phyloP scores from a whole-genome alignment of 2,797 vertebrate genomes.

The Antrozous pallidus region DNA sequence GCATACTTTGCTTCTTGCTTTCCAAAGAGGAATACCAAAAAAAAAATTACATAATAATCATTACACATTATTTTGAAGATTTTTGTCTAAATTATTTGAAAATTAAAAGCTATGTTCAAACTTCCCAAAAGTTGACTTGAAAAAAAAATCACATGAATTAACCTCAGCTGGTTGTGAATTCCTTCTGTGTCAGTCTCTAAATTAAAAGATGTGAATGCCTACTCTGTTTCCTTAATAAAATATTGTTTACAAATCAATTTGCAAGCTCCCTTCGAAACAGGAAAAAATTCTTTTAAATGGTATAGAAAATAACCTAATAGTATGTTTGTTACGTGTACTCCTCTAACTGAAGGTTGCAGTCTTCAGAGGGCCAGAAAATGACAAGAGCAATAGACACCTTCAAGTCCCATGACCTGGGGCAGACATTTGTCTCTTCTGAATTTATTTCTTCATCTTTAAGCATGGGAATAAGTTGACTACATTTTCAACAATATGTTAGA shows the following conservation, averaged over 20 bases:
- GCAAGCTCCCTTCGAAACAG: neutral
- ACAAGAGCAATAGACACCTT: neutral
- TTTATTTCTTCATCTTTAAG: neutral
- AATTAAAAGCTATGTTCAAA: constrained; percentile 40
- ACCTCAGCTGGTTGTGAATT: neutral
- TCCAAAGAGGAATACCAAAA: neutral
- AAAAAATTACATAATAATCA: neutral
- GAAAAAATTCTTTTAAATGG: neutral
- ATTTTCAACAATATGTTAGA: neutral
- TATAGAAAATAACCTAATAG: neutral
- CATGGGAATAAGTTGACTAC: neutral
- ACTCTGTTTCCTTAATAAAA: neutral
- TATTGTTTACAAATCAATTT: neutral
- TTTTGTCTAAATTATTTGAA: constrained; percentile 19
- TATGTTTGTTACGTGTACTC: neutral
- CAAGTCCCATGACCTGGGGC: neutral
- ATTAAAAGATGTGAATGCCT: neutral
- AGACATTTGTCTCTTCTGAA: neutral
- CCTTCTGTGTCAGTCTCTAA: neutral
- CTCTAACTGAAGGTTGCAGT: neutral
- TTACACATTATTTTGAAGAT: neutral
- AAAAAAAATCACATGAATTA: neutral
- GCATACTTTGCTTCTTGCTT: neutral
- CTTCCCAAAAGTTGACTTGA: neutral
- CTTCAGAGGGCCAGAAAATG: neutral